Base-by-base conservation (phyloP, 2,113 vertebrate species). In the Albula goreensis region DNA sequence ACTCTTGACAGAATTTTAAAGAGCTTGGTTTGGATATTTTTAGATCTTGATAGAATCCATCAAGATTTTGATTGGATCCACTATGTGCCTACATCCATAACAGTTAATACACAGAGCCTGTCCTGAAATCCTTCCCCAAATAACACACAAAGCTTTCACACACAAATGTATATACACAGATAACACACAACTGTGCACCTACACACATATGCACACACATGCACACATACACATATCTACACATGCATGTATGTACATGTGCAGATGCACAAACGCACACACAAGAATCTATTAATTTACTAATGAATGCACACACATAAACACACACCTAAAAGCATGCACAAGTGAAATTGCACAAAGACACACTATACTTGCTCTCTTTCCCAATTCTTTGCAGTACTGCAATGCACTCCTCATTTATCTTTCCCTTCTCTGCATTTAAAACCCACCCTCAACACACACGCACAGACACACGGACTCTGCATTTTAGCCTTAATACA, bases 221-320 rank as follows among this genome's bases (percentile, higher is more conserved):
- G 86, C 88, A 88, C 85, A 89, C 53, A 83, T 51, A 41, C 0
- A 41, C 31, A 41, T 41, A 41, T 41, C 31, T 41, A 41, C 31
- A 41, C 31, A 41, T 41, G n/a, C 56, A 7, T 25, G 60, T 31
- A 82, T 50, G 51, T 50, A 80, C 78, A 80, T 50, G n/a, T 17
- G 3, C 79, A 80, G 15, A 51, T 50, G 51, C 49, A 51, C 79
- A 10, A 41, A 10, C 78, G 5, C 41, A 3, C 78, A 80, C 78
- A 80, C 48, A 50, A 10, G 52, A 48, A 81, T 78, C 19, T 22
- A 78, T 78, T 19, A 48, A 80, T 80, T 13, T 17, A 81, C 51
- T 22, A 22, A 17, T 51, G 19, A 51, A 51, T 19, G 51, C 50
- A 51, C n/a, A 51, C 57, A 80, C 83, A 81, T 82, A 41, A 49